Evolutionary conservation across 2,113 vertebrate species (phyloP).

Genomic region (Ammodytes dubius): DNA sequence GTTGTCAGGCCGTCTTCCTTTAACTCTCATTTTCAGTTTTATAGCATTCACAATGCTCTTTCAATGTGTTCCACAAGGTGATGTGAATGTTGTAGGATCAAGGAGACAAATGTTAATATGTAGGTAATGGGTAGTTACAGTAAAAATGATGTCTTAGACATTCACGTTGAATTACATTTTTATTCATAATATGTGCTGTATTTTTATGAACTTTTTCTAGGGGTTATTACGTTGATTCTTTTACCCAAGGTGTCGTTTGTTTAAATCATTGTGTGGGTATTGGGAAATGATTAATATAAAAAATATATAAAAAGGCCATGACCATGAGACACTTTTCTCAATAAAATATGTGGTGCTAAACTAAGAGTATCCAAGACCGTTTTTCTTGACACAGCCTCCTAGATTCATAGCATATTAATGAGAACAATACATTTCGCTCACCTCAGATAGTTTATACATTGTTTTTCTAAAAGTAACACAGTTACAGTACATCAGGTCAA

Average conservation of each 20-base stretch:
- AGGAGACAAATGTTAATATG: background rate
- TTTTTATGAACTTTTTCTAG: slow-evolving; percentile 38
- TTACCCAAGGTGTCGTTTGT: background rate
- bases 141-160: background rate
- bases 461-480: slow-evolving; percentile 5
- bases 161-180: slow-evolving; percentile 23
- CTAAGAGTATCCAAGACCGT: background rate
- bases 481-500: background rate
- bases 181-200: slow-evolving; percentile 3
- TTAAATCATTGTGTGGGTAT: background rate
- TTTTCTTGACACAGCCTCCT: slow-evolving; percentile 2
- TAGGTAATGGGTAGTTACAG: background rate
- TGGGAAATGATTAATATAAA: background rate
- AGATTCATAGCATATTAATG: slow-evolving; percentile 17
- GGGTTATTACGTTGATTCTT: background rate
- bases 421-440: background rate
- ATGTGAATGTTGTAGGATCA: slow-evolving; percentile 19
- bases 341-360: slow-evolving; percentile 48
- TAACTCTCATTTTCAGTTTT: slow-evolving; percentile 7
- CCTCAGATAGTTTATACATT: background rate
- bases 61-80: background rate
- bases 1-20: slow-evolving; percentile 19
- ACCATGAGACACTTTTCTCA: slow-evolving; percentile 11
- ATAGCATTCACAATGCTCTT: background rate
- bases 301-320: background rate